Base-by-base conservation (phyloP, 2,797 vertebrate species). In the Anisognathus igniventris region DNA sequence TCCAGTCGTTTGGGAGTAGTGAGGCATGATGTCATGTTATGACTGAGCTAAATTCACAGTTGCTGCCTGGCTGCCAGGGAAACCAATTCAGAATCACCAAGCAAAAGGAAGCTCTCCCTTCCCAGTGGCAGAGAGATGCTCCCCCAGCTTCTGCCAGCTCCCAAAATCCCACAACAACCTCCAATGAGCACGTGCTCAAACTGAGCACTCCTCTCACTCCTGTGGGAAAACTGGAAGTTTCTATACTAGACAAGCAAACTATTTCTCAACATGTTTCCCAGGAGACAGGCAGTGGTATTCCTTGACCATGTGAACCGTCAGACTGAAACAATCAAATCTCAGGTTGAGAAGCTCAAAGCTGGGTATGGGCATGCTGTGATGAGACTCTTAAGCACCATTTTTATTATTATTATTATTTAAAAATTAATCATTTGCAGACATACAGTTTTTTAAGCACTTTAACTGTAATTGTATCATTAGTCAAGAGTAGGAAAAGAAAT, bases 61-160 rank as follows among this genome's bases (percentile, higher is more conserved):
- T 77, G 91, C 89, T 93, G 77, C 56, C 93, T 84, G 92, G 48
- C 80, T 94, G 78, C 91, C 86, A 92, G 75, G 91, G 51, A 88
- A 93, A 90, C 68, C 94, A 86, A 64, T 7, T 54, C 76, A 42
- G 44, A 89, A 80, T 17, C 92, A 54, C 82, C 30, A 33, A n/a
- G 83, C 28, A 61, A 88, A 92, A 87, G 66, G 31, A 85, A 85
- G 40, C 58, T 54, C 50, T 65, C 28, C 4, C 66, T 78, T 78
- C 54, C 57, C 79, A 51, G 87, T 0, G 20, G 91, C 91, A 86
- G 25, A 0, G 8, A 74, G 42, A 79, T 54, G 75, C 62, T 65
- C 47, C 82, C 76, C 33, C 57, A 25, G 78, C 78, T 79, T 74
- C 45, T 17, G 3, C 40, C 57, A 13, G 14, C 68, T 68, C 85